These are phyloP conservation scores for Esox masquinongy DNA, from an alignment of 2,797 vertebrate species.

Conservation along the genomic window DNA sequence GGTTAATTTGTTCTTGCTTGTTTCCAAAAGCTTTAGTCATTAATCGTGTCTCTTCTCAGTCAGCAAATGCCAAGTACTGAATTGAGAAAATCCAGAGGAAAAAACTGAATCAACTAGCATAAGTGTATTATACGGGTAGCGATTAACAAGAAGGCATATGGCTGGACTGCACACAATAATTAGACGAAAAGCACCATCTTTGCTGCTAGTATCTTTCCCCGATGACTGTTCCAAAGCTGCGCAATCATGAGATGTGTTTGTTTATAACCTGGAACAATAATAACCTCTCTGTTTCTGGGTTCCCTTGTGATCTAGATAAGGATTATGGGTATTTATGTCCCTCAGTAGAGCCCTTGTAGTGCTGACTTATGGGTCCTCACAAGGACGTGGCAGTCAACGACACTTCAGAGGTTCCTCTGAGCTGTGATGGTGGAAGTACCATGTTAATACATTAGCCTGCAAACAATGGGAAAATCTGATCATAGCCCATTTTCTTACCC, in stretches of 20 bases:
- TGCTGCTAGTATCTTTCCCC: slow-evolving; percentile 48
- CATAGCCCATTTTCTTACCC: slow-evolving; percentile 27
- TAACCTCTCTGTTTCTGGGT: slow-evolving; percentile 14
- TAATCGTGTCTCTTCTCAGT: background rate
- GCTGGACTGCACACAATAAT: slow-evolving; percentile 16
- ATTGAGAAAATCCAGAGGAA: background rate
- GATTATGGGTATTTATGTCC: slow-evolving; percentile 63
- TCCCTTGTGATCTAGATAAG: slow-evolving; percentile 46
- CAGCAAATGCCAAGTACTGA: background rate
- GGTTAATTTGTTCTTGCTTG: background rate
- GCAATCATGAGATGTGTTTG: slow-evolving; percentile 18
- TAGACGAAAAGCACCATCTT: slow-evolving; percentile 18
- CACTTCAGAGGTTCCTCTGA: slow-evolving; percentile 32
- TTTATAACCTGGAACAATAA: slow-evolving; percentile 9
- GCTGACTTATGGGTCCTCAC: slow-evolving; percentile 44
- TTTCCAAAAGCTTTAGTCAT: background rate
- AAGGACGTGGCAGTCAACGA: slow-evolving; percentile 41
- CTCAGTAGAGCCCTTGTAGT: slow-evolving; percentile 47
- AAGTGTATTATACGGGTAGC: background rate
- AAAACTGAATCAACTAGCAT: background rate
- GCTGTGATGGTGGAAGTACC: background rate
- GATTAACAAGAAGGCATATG: background rate
- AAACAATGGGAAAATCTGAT: slow-evolving; percentile 44
- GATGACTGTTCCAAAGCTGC: slow-evolving; percentile 48
- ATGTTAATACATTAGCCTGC: background rate